Evolutionary conservation across 2,797 vertebrate species (phyloP), one percentile per base, ranked within the genome.

Genomic region (Parauchenoglanis ngamensis): DNA sequence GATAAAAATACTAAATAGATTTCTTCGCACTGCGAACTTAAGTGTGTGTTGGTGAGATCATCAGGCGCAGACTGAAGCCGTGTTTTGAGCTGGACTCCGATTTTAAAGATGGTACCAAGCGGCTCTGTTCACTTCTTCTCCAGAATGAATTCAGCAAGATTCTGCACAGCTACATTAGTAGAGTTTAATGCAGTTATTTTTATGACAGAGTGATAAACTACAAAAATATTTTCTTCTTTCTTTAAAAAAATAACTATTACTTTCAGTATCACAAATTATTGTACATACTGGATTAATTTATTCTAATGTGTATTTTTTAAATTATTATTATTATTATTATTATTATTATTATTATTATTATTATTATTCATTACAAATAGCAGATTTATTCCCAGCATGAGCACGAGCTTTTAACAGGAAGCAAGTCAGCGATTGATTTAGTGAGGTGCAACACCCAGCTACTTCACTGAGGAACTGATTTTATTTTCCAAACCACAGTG

Each of bases 241-340:
- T 73, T 72, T 10, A 40, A 23, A 2, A 3, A 40, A 40, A 72
- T 72, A 72, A 10, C 8, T 72, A 21, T 40, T 70, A 68, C 5
- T 35, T 35, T 72, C 44, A 73, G 4, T 25, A 46, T 46, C 10
- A 49, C 23, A 49, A 25, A 21, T 35, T 40, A 72, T 44, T 44
- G 21, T 72, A 21, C 68, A 40, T 15, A 44, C 17, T 35, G 17
- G 7, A 35, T 11, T 44, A 77, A 56, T 4, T 21, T 79, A 73
- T 25, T 72, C 3, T 10, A 54, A 28, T 7, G 2, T 31, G 25
- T 15, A 25, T 21, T 40, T 28, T 28, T 77, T 54, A 79, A 17
- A 57, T 80, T 80, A 59, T 80, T 40, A 80, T 80, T 61, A 80
- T 80, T 59, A 77, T 28, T 52, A 77, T 52, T 19, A 56, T 54